A percentile compares a stretch with the other conserved stretches of the same genome.
Conservation (phyloP, 1,140 invertebrate species). For the Agrilus planipennis region DNA sequence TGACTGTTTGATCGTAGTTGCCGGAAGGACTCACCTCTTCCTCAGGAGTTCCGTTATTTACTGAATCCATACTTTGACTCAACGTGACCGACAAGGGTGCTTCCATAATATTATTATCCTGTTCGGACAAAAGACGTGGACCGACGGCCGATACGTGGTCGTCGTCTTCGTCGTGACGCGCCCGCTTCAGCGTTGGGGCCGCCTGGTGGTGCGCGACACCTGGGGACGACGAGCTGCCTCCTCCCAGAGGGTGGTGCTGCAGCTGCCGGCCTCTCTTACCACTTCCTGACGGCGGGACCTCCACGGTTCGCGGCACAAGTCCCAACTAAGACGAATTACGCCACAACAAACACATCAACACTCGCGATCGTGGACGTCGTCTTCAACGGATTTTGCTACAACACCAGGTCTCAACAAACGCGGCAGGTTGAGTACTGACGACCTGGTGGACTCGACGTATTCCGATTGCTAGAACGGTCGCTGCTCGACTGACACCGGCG, state of each 20-base stretch:
- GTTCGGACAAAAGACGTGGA: conserved; percentile 12
- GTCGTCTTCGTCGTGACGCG: conserved; percentile 37
- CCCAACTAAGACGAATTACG: too few species aligned
- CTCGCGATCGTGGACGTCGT: too few species aligned
- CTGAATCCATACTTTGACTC: conserved; percentile 84
- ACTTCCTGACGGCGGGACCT: conserved; percentile 29
- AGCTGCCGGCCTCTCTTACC: conserved; percentile 32
- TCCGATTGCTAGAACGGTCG: too few species aligned
- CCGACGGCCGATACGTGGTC: conserved; percentile 30
- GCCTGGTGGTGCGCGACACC: conserved; percentile 28
- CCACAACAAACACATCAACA: too few species aligned
- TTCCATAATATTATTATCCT: conserved; percentile 30
- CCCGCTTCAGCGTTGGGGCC: conserved; percentile 40
- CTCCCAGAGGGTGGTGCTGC: conserved; percentile 33
- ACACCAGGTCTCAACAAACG: too few species aligned
- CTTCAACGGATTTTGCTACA: too few species aligned
- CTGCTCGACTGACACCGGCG: too few species aligned
- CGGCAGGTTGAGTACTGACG: too few species aligned
- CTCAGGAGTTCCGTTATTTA: conserved; percentile 80
- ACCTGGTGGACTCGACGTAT: too few species aligned
- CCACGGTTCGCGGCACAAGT: conserved; percentile 29
- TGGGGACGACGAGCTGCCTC: conserved; percentile 30
- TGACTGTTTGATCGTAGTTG: too few species aligned
- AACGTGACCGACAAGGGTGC: conserved; percentile 49
- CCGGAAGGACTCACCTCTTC: conserved; percentile 74